Conservation (phyloP, 1,140 invertebrate species). For the Nomia melanderi region DNA sequence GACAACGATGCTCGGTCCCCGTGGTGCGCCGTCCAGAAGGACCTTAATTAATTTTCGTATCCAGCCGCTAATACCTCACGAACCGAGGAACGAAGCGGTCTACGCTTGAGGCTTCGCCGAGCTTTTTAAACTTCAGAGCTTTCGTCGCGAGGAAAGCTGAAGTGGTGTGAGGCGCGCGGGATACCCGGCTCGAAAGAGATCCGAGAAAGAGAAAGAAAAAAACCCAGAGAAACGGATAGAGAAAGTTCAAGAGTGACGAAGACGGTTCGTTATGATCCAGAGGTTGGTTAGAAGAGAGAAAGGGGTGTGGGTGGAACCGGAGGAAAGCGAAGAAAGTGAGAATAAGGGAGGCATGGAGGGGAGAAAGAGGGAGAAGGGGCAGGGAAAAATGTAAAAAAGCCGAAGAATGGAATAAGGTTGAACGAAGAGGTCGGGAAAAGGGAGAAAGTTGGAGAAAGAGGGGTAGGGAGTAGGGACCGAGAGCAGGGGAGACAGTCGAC, state of each 20-base stretch:
- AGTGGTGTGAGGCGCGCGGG: slow-evolving; percentile 33
- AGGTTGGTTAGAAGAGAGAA: too few species aligned
- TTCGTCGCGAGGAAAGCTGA: slow-evolving; percentile 46
- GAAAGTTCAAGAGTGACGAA: slow-evolving; percentile 8
- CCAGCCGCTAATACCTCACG: slow-evolving; percentile 58
- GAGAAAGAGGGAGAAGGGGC: too few species aligned
- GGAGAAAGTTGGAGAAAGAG: slow-evolving; percentile 2
- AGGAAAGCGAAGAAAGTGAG: slow-evolving; percentile 7
- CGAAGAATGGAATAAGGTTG: slow-evolving; percentile 9
- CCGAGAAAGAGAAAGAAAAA: slow-evolving; percentile 9
- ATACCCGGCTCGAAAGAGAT: slow-evolving; percentile 33
- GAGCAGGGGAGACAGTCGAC: slow-evolving; percentile 46
- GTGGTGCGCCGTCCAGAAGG: slow-evolving; percentile 12
- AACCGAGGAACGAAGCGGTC: slow-evolving; percentile 33
- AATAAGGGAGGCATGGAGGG: not conserved
- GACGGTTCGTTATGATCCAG: too few species aligned
- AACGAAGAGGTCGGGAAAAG: not conserved
- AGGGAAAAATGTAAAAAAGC: not conserved
- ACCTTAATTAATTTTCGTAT: slow-evolving; percentile 64
- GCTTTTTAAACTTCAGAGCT: slow-evolving; percentile 65
- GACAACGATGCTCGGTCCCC: not conserved
- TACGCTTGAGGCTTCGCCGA: slow-evolving; percentile 35
- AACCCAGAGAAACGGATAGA: slow-evolving; percentile 18
- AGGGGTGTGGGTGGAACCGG: not conserved
- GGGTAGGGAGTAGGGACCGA: not conserved